Conservation (phyloP, 1,140 invertebrate genomes). For the roundworm (Caenorhabditis elegans) region DNA sequence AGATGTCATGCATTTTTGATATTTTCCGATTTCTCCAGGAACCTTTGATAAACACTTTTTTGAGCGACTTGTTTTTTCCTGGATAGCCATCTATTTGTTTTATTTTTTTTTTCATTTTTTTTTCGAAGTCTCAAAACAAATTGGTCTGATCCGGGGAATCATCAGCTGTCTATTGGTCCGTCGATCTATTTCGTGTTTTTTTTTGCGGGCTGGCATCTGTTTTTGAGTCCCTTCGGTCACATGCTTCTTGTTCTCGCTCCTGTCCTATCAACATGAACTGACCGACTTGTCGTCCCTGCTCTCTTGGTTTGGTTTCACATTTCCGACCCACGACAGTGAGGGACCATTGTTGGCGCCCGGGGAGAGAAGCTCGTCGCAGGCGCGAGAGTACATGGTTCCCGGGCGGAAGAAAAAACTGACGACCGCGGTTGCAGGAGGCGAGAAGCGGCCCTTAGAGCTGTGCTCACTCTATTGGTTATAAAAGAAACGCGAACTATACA, state of each 20-base stretch:
- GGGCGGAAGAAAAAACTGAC: conserved; percentile 26
- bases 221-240: conserved; percentile 5
- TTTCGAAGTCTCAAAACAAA: too few relatives aligned
- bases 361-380: conserved; percentile 21
- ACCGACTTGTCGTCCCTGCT: neutral
- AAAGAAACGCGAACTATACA: conserved; percentile 31
- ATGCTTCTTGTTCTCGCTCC: neutral
- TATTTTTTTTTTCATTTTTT: neutral
- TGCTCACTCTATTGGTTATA: conserved; percentile 29
- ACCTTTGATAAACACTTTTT: neutral
- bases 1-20: conserved; percentile 20
- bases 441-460: neutral
- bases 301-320: neutral
- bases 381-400: neutral
- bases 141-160: too few relatives aligned
- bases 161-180: conserved; percentile 13
- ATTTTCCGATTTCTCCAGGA: neutral
- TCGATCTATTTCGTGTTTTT: too few relatives aligned
- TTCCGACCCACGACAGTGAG: neutral
- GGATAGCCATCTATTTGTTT: neutral
- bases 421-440: neutral
- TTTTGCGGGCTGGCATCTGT: neutral
- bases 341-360: neutral
- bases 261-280: conserved; percentile 19
- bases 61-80: neutral